phyloP scores from a whole-genome alignment of 1,140 invertebrate genomes.

The Theocolax elegans region DNA sequence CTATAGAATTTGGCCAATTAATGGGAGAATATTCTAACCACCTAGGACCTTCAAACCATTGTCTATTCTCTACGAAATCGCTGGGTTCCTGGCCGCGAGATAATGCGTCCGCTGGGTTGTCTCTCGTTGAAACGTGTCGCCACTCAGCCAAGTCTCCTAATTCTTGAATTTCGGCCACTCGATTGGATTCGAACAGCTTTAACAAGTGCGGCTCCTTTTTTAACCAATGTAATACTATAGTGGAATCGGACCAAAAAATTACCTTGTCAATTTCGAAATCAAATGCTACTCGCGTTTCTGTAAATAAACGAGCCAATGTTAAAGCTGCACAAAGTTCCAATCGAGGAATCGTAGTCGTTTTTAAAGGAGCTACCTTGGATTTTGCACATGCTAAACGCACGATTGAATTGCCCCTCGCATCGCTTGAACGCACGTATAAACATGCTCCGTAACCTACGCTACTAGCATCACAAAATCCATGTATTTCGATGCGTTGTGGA shows the following conservation, averaged over 20 bases:
- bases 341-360: constrained; percentile 11
- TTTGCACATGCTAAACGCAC: no score
- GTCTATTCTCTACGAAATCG: constrained; percentile 36
- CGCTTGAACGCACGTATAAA: constrained; percentile 1
- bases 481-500: background rate
- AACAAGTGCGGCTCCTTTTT: constrained; percentile 44
- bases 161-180: constrained; percentile 46
- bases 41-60: background rate
- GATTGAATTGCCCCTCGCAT: background rate
- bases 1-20: no score
- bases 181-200: constrained; percentile 60
- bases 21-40: no score
- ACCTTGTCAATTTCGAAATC: no score
- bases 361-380: constrained; percentile 27
- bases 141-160: background rate
- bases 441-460: constrained; percentile 25
- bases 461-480: constrained; percentile 40
- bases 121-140: constrained; percentile 39
- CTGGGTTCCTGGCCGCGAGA: constrained; percentile 49
- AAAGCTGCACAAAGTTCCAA: no score
- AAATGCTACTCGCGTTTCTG: no score
- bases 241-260: no score
- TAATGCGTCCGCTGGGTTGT: constrained; percentile 46
- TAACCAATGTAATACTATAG: no score
- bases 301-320: constrained; percentile 22